These are phyloP conservation scores for Dascillus cervinus DNA, from an alignment of 2,888 invertebrate genomes.

Conservation along the genomic window DNA sequence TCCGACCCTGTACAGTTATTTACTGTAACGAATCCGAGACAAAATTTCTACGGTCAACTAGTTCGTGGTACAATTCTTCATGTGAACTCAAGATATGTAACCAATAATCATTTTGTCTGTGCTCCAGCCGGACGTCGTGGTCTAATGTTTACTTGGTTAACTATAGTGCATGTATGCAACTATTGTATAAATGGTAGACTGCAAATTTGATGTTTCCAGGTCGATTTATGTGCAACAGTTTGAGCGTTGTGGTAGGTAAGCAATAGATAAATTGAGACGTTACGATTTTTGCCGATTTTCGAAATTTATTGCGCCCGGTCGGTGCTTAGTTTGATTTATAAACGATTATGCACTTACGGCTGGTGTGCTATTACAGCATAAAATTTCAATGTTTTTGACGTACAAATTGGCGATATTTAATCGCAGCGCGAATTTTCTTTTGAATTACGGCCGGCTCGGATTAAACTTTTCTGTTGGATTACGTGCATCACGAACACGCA, in stretches of 20 bases:
- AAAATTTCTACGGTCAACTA: slow-evolving; percentile 9
- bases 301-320: slow-evolving; percentile 18
- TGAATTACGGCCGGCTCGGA: no score
- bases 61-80: slow-evolving; percentile 29
- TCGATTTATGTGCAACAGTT: slow-evolving; percentile 32
- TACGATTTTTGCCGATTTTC: slow-evolving; percentile 7
- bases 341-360: slow-evolving; percentile 9
- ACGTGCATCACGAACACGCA: no score
- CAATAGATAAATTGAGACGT: slow-evolving; percentile 18
- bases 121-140: slow-evolving; percentile 22
- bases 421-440: no score
- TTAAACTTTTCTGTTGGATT: no score
- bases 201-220: slow-evolving; percentile 33
- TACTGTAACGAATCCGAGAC: not conserved
- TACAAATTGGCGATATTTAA: slow-evolving; percentile 12
- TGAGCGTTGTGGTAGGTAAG: slow-evolving; percentile 33
- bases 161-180: slow-evolving; percentile 22
- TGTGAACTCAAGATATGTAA: slow-evolving; percentile 32
- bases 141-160: not conserved
- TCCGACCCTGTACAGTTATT: not conserved
- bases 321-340: slow-evolving; percentile 17
- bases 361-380: slow-evolving; percentile 5
- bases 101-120: slow-evolving; percentile 40
- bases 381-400: slow-evolving; percentile 18
- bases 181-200: slow-evolving; percentile 27